Evolutionary conservation across 2,113 vertebrate genomes (phyloP).

Genomic region (Forbesichthys agassizii): DNA sequence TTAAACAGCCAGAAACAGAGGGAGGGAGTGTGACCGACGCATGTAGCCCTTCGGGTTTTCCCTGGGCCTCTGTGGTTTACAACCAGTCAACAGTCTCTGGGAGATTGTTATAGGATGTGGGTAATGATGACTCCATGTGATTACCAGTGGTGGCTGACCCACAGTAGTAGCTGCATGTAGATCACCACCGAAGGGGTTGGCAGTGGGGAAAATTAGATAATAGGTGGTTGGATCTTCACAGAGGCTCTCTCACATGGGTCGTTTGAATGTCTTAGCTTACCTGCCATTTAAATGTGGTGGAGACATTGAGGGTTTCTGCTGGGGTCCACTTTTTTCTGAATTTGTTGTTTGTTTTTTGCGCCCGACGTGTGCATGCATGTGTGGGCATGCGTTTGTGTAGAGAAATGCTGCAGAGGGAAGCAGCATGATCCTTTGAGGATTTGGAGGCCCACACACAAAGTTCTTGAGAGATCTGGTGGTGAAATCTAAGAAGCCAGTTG

Average conservation of each 20-base stretch:
- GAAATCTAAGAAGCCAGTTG: constrained; percentile 74
- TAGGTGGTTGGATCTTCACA: constrained; percentile 18
- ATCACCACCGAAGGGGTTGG: constrained; percentile 38
- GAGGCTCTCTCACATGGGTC: too few relatives aligned
- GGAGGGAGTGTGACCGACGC: constrained; percentile 63
- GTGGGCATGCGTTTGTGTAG: constrained; percentile 26
- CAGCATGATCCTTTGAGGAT: constrained; percentile 74
- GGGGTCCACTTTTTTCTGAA: constrained; percentile 49
- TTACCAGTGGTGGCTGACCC: constrained; percentile 30
- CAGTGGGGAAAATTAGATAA: constrained; percentile 17
- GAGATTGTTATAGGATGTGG: constrained; percentile 29
- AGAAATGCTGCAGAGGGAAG: constrained; percentile 64
- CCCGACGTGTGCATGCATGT: constrained; percentile 4
- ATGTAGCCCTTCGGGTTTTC: constrained; percentile 38
- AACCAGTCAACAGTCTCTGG: constrained; percentile 48
- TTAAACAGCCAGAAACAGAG: constrained; percentile 64
- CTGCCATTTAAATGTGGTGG: background rate
- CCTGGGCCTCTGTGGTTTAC: constrained; percentile 48
- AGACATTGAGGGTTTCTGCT: constrained; percentile 48
- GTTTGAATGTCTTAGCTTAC: too few relatives aligned
- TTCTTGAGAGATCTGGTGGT: constrained; percentile 67
- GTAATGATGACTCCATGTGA: constrained; percentile 47
- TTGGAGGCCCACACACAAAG: constrained; percentile 73
- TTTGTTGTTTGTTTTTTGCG: constrained; percentile 11
- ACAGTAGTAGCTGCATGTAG: constrained; percentile 34